Base-by-base conservation (phyloP, 2,888 invertebrate genomes). In the Pimpla rufipes region DNA sequence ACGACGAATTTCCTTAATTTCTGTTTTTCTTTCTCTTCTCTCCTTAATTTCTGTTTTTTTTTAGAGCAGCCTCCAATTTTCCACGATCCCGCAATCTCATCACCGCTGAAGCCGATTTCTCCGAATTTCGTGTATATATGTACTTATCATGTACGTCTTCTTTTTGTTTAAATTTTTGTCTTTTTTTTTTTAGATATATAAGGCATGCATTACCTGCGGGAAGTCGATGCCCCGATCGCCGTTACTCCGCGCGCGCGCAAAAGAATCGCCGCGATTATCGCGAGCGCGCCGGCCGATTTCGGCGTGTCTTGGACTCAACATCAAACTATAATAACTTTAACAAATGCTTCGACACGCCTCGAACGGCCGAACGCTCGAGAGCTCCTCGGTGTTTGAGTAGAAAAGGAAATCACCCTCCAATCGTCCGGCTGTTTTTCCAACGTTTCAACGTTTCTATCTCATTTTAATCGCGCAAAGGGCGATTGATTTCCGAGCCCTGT, bases 171-270 rank as follows among this genome's bases (percentile, higher is more conserved):
- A 68, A 47, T 82, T 45, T 70, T 16, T 76, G 1, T 29, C 7
- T 47, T 57, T 50, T 66, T 45, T 59, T 88, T 89, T 88, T 88
- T 87, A 89, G 86, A 88, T 87, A 89, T 90, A 89, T 91, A 91
- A 91, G 91, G 91, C 91, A 91, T 91, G 90, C 90, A 90, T 90
- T 90, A 90, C 90, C 88, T 87, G 88, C 88, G 88, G 88, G 88
- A 88, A 88, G 89, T 90, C 86, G 85, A 86, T 88, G 89, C 88
- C 81, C 78, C 85, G 76, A 73, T 79, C 40, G 35, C 37, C 64
- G 42, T 66, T 52, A n/a, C n/a, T n/a, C 5, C n/a, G n/a, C n/a
- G 59, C 21, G 13, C 52, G 55, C 55, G 35, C 62, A n/a, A n/a
- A n/a, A n/a, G 3, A 5, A 29, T 29, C 29, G 29, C 29, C 29